A percentile compares a stretch with the other conserved stretches of the same genome.
Evolutionary conservation across 2,113 vertebrate genomes (phyloP).

Genomic region (Theristicus caerulescens): DNA sequence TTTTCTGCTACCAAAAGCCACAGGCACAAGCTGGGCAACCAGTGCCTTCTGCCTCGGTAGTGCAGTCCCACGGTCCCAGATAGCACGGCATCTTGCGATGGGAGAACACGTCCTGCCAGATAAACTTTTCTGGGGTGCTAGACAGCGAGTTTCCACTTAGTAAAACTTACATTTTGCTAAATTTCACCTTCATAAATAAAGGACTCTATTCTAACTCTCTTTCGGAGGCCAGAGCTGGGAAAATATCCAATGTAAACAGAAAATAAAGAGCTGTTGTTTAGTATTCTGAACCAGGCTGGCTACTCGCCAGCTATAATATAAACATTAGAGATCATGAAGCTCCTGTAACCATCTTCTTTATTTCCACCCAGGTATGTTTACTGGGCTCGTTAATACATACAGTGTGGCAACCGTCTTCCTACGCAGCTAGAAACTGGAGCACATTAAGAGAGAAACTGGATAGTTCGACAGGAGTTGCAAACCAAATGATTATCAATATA

Average conservation of each 20-base stretch:
- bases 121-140: background rate
- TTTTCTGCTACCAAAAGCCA: background rate
- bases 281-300: background rate
- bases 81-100: background rate
- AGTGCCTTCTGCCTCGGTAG: fast-evolving
- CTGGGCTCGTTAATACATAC: background rate
- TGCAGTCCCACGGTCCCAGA: background rate
- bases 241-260: background rate
- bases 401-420: background rate
- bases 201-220: background rate
- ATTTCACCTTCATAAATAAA: background rate
- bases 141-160: background rate
- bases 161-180: background rate
- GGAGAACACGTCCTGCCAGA: background rate
- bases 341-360: background rate
- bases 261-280: slow-evolving; percentile 7
- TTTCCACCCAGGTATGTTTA: slow-evolving; percentile 8
- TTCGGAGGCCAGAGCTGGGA: background rate
- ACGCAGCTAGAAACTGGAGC: background rate
- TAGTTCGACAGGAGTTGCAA: background rate
- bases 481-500: background rate
- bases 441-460: background rate
- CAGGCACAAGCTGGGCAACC: background rate
- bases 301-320: background rate
- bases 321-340: background rate